phyloP scores from a whole-genome alignment of 1,140 invertebrate species.

The Lucilia cuprina region DNA sequence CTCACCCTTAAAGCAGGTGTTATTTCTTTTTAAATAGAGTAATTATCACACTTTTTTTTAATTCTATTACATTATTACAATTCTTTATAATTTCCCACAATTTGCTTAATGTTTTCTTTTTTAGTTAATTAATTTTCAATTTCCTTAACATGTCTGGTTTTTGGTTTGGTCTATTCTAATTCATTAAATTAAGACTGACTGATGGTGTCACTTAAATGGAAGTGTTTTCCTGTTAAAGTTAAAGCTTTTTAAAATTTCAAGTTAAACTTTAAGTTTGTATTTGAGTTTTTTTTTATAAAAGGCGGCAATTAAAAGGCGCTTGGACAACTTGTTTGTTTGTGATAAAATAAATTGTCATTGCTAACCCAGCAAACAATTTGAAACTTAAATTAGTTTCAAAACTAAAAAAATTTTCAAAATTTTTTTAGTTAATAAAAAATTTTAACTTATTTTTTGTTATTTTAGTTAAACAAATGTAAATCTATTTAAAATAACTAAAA shows the following conservation, averaged over 20 bases:
- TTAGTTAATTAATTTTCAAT: background rate
- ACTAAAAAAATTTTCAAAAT: background rate
- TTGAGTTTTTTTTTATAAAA: background rate
- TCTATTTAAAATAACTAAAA: too few relatives aligned
- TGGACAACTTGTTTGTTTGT: background rate
- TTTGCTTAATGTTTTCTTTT: background rate
- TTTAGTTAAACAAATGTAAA: too few relatives aligned
- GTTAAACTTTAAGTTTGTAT: background rate
- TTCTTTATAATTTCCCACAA: background rate
- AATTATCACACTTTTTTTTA: background rate
- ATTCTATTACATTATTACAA: background rate
- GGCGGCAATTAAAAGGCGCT: conserved; percentile 5
- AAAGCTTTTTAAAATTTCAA: background rate
- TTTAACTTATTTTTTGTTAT: background rate
- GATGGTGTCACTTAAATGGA: background rate
- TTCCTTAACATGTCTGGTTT: background rate
- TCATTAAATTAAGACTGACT: background rate
- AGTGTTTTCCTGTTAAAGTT: background rate
- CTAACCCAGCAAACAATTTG: background rate
- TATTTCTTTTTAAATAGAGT: background rate
- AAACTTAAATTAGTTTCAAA: too few relatives aligned
- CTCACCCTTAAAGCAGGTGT: background rate
- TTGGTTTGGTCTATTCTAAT: background rate
- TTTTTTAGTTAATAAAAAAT: background rate
- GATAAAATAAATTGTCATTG: background rate